Evolutionary conservation across 2,797 vertebrate species (phyloP), one percentile per base, ranked within the genome.

Genomic region (Gephyroberyx darwinii): DNA sequence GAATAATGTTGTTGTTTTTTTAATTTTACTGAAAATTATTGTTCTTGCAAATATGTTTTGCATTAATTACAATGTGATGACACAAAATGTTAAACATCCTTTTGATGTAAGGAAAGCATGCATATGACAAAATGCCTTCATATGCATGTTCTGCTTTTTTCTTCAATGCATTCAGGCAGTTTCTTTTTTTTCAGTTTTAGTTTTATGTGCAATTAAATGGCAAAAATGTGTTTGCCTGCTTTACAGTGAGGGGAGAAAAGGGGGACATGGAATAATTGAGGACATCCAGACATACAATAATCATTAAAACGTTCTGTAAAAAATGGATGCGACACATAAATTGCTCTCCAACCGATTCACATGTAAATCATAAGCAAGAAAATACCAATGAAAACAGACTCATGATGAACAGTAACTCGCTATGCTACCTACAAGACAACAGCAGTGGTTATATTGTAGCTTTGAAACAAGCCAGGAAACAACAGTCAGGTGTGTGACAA

Each of bases 51-150:
- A 90, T 88, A 84, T 71, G 71, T 87, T 84, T 83, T 86, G 87
- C 82, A 89, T 92, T 91, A 84, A 89, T 90, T 92, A 86, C 73
- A 83, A 74, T 73, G 67, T 68, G 71, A 91, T 91, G 84, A 76
- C 77, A 90, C 88, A 83, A 89, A 90, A 90, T 85, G 84, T 90
- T 91, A 86, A 88, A 84, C 83, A 86, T 81, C 85, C 84, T 78
- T 93, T 93, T 93, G 89, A 93, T 92, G 89, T 89, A 74, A 86
- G 68, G 54, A 84, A 90, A 92, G 92, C 69, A 82, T 45, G 54
- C 74, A 80, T 65, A 75, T 77, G 75, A 82, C 71, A 82, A 81
- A 80, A 85, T 71, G 67, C 61, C 88, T 84, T 88, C 76, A 80
- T 75, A 82, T 86, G 83, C 73, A 73, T 66, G 56, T 71, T 82